Evolutionary conservation across 2,113 vertebrate species (phyloP), one percentile per base, ranked within the genome.

Genomic region (Elephantulus edwardii): DNA sequence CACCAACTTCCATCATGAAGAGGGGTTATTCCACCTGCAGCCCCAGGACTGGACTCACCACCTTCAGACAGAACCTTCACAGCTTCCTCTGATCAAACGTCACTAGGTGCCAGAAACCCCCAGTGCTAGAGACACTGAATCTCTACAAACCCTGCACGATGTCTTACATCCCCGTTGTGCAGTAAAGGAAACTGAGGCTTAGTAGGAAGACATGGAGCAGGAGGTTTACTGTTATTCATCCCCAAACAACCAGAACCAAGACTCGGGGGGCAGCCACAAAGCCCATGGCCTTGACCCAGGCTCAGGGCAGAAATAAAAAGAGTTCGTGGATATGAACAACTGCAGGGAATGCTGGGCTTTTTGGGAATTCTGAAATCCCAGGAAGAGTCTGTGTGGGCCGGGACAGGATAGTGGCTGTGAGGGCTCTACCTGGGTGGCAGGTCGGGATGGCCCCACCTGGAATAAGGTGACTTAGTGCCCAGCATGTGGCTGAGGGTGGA

Each of bases 201-300:
- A 4, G 26, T 35, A 11, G 19, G 6, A 3, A n/a, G 48, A 0
- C 1, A 0, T 2, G 4, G 40, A 4, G 0, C 5, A 0, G 8
- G 52, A 64, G 16, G n/a, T 42, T 26, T 12, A 52, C 33, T 26
- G 62, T 14, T 40, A 46, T 66, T 52, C 20, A 38, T 9, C 46
- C 46, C 6, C 3, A 81, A 46, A 72, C 40, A 14, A 30, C 78
- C 56, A 17, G 58, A 72, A 72, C 5, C 54, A 77, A 62, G 40
- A 38, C 71, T 84, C 40, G 17, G 14, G 71, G 9, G 24, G 19
- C 10, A 14, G 20, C 14, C 48, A n/a, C 80, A 22, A 22, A 72
- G 50, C 20, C 20, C 33, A 10, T 22, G 81, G 3, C 80, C 58
- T 35, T 58, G 68, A 79, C 52, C 24, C 19, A 77, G 70, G 38